Evolutionary conservation across 2,797 vertebrate genomes (phyloP).

Genomic region (Acomys russatus): DNA sequence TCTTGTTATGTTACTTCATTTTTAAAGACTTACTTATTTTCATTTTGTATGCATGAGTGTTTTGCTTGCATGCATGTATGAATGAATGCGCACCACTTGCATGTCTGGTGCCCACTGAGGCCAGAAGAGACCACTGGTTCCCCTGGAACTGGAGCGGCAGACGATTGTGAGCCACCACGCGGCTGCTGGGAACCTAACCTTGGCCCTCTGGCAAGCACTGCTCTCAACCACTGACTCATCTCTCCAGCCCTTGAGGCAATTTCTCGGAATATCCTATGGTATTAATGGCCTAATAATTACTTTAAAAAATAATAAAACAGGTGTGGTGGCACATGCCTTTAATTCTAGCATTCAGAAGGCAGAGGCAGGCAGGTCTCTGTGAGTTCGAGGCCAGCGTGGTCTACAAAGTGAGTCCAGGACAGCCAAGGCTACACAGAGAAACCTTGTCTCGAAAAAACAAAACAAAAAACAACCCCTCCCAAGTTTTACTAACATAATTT

Average conservation of each 20-base stretch:
- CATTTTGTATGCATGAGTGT: background rate
- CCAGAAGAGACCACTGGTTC: background rate
- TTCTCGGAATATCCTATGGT: background rate
- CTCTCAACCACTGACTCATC: no score
- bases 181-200: background rate
- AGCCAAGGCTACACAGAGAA: no score
- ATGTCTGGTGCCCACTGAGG: background rate
- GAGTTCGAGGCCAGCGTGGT: no score
- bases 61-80: background rate
- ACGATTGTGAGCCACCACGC: no score
- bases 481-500: constrained; percentile 35
- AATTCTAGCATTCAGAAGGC: no score
- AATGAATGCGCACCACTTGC: background rate
- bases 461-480: no score
- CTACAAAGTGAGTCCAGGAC: no score
- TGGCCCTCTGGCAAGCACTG: background rate
- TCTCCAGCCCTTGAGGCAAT: background rate
- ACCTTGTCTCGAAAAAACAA: no score
- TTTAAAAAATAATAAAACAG: constrained; percentile 67
- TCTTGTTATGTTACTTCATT: background rate
- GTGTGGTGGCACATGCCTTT: no score
- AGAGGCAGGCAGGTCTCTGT: no score
- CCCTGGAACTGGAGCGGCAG: no score
- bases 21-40: background rate
- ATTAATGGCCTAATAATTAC: background rate